A percentile compares a stretch with the other conserved stretches of the same genome.
Conservation (phyloP, 2,888 invertebrate genomes). For the Heteromyza rotundicornis region DNA sequence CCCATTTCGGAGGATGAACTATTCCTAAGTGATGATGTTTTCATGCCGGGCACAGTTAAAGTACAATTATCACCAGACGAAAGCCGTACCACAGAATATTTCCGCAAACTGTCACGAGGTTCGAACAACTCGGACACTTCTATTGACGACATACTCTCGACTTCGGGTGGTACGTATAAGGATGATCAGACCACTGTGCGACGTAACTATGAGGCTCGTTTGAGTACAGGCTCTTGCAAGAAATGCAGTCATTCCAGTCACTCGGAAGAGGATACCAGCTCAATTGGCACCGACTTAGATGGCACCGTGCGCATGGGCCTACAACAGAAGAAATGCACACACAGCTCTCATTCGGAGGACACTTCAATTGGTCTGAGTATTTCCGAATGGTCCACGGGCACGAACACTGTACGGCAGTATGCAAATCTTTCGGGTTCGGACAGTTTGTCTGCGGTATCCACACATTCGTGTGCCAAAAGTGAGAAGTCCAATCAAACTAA, state of each 20-base stretch:
- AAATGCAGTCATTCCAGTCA: constrained; percentile 75
- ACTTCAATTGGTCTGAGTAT: constrained; percentile 85
- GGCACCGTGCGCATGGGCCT: constrained; percentile 82
- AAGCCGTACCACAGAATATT: constrained; percentile 60
- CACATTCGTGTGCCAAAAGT: constrained; percentile 68
- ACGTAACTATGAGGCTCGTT: constrained; percentile 61
- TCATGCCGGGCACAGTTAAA: constrained; percentile 68
- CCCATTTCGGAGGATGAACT: constrained; percentile 70
- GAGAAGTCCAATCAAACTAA: constrained; percentile 69
- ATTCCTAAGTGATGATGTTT: constrained; percentile 68
- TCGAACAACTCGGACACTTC: constrained; percentile 72
- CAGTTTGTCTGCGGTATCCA: constrained; percentile 67
- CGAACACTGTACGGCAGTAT: constrained; percentile 82
- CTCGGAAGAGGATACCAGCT: constrained; percentile 77
- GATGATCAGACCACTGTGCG: constrained; percentile 67
- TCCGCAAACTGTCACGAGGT: constrained; percentile 61
- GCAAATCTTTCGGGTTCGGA: constrained; percentile 76
- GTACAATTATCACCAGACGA: constrained; percentile 68
- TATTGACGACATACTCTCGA: constrained; percentile 69
- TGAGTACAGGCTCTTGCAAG: constrained; percentile 67
- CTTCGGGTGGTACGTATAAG: constrained; percentile 64
- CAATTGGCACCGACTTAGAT: constrained; percentile 79
- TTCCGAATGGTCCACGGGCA: constrained; percentile 88
- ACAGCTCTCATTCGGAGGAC: constrained; percentile 85
- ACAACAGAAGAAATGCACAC: constrained; percentile 81